These are phyloP conservation scores for Gallinago solitaria DNA, from an alignment of 2,797 vertebrate species.

Conservation along the genomic window DNA sequence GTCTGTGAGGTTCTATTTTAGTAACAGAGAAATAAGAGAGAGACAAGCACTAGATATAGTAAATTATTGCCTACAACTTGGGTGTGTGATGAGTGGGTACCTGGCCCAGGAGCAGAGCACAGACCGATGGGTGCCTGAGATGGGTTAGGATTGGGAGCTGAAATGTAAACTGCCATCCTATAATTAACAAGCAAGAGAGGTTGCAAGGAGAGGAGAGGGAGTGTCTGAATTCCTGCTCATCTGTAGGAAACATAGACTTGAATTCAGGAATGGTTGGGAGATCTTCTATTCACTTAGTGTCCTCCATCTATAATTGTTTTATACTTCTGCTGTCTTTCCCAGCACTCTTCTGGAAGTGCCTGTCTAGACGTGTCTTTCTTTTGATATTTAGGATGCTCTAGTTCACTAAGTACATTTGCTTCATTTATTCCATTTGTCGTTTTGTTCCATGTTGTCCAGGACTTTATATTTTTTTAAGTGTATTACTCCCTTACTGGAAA, in stretches of 20 bases:
- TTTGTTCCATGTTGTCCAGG: not conserved
- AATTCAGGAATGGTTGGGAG: not conserved
- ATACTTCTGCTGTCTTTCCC: not conserved
- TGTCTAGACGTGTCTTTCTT: not conserved
- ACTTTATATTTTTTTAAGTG: not conserved
- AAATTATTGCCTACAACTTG: not conserved
- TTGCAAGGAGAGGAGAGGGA: not conserved
- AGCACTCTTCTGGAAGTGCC: not conserved
- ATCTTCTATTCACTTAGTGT: not conserved
- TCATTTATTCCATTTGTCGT: not conserved
- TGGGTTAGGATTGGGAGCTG: not conserved
- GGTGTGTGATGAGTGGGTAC: not conserved
- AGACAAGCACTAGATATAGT: not conserved
- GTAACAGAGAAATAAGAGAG: not conserved
- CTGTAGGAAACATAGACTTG: not conserved
- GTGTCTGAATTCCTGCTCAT: not conserved
- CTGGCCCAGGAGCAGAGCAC: not conserved
- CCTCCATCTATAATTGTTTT: not conserved
- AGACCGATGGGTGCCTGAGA: not conserved
- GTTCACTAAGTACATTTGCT: not conserved
- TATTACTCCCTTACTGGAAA: not conserved
- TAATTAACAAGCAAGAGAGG: not conserved
- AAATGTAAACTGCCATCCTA: not conserved
- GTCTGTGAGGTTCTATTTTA: not conserved
- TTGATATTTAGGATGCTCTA: not conserved